Base-by-base conservation (phyloP, 30 jellyfish, hydroid and myxozoan species). In the Catostylus mosaicus region DNA sequence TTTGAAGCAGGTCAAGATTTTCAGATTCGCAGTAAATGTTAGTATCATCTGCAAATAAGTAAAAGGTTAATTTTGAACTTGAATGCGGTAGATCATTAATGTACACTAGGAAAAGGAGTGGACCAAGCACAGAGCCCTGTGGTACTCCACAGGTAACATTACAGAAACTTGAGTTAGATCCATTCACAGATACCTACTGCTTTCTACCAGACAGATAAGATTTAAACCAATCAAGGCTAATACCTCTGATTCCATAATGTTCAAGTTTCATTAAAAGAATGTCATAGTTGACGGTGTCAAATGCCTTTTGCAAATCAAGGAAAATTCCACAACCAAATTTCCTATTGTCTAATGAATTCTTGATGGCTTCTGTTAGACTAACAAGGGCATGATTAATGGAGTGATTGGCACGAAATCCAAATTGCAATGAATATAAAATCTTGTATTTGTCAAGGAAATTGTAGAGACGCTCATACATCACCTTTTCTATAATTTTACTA, bases 361-460 rank as follows among this genome's bases (percentile, higher is more conserved):
- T n/a, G n/a, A n/a, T n/a, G n/a, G n/a, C n/a, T n/a, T n/a, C 94
- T 38, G 90, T 85, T 57, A 74, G 3, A 46, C 90, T 75, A 33
- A 64, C 85, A n/a, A 74, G 85, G 75, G 95, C 90, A 85, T 75
- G 95, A 67, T 59, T 37, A 60, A 71, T 85, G 67, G 62, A 73
- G 88, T n/a, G n/a, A n/a, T n/a, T n/a, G n/a, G n/a, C n/a, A n/a
- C n/a, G n/a, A n/a, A n/a, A n/a, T n/a, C n/a, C 88, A 70, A 69
- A 69, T 70, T 82, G 92, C 80, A 45, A 62, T 37, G 52, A 24
- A 70, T 23, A 82, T 0, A 82, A 31, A 18, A 60, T 70, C 45
- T 70, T 3, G 16, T 70, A 68, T 9, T 48, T 50, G n/a, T 6
- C 65, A 10, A 82, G 40, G 47, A 82, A 68, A n/a, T 69, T 45